Conservation (phyloP, 2,113 vertebrate species). For the Amia ocellicauda region DNA sequence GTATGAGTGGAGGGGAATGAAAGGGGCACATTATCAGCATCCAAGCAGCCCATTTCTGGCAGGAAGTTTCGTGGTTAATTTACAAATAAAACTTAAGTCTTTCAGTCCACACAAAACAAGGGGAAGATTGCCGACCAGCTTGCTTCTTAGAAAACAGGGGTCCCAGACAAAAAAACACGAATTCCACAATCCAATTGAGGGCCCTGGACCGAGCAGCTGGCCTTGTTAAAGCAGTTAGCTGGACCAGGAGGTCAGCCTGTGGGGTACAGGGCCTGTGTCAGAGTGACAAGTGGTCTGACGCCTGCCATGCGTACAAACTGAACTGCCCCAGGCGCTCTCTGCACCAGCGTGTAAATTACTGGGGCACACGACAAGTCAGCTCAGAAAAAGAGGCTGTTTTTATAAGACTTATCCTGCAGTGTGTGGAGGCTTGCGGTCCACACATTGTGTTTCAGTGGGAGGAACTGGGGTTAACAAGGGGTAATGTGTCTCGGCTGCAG, state of each 20-base stretch:
- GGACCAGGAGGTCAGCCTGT: slow-evolving; percentile 83
- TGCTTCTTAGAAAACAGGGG: slow-evolving; percentile 73
- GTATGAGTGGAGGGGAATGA: slow-evolving; percentile 75
- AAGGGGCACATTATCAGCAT: slow-evolving; percentile 82
- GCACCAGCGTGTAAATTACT: slow-evolving; percentile 27
- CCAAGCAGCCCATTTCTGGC: slow-evolving; percentile 77
- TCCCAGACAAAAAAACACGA: slow-evolving; percentile 72
- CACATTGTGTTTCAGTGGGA: not conserved
- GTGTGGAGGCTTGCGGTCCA: too few relatives aligned
- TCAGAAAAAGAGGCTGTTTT: slow-evolving; percentile 35
- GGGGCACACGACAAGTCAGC: slow-evolving; percentile 13
- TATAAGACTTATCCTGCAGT: slow-evolving; percentile 32
- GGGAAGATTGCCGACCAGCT: slow-evolving; percentile 67
- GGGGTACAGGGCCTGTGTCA: slow-evolving; percentile 66
- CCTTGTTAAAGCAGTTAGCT: slow-evolving; percentile 88
- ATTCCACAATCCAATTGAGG: slow-evolving; percentile 92
- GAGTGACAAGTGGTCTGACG: slow-evolving; percentile 54
- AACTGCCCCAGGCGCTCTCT: slow-evolving; percentile 44
- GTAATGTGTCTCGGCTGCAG: not conserved
- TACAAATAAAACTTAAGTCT: slow-evolving; percentile 91
- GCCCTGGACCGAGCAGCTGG: slow-evolving; percentile 88
- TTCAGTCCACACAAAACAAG: slow-evolving; percentile 78
- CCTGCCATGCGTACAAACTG: slow-evolving; percentile 52
- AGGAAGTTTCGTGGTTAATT: slow-evolving; percentile 92
- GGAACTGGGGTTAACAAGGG: not conserved